Evolutionary conservation across 1,140 invertebrate species (phyloP), one percentile per base, ranked within the genome.

Genomic region (Zaprionus ornatus): DNA sequence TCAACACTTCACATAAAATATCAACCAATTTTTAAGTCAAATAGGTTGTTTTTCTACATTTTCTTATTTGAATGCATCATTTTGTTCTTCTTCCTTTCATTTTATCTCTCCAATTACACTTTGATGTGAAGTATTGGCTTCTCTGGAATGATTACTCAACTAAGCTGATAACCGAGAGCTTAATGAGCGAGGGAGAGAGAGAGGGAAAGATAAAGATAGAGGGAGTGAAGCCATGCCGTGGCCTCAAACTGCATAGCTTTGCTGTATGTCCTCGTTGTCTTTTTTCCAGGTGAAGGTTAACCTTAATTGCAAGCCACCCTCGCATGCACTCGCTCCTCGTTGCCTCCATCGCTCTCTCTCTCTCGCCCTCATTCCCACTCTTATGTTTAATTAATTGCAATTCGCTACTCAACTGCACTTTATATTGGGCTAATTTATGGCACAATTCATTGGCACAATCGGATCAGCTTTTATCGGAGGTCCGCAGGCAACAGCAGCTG

Each of bases 91-190:
- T 52, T 10, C 9, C 21, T 12, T 4, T 9, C 5, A 27, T 25
- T 55, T 29, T n/a, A n/a, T 15, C 5, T 55, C 25, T 27, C 1
- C 15, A 55, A 55, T 57, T 17, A 23, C 25, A 32, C 25, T 21
- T 32, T n/a, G 25, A 54, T 9, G 6, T 48, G 17, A 54, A 54
- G 37, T 59, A 45, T 50, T 65, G 19, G 50, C 42, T 45, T 7
- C 40, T 17, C 29, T 27, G 21, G 63, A 67, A 79, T 83, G 73
- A 84, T 77, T 80, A 84, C 77, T 83, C 77, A 60, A 62, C 77
- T 72, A 77, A 84, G 81, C 81, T 83, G 67, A 84, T 83, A 83
- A 84, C 80, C 32, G 15, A 21, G n/a, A 35, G 9, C 55, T n/a
- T 12, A 56, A 23, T 19, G 23, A 61, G 59, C 23, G 4, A 61